Evolutionary conservation across 1,140 invertebrate species (phyloP).

Genomic region (Tetramorium parvispinum): DNA sequence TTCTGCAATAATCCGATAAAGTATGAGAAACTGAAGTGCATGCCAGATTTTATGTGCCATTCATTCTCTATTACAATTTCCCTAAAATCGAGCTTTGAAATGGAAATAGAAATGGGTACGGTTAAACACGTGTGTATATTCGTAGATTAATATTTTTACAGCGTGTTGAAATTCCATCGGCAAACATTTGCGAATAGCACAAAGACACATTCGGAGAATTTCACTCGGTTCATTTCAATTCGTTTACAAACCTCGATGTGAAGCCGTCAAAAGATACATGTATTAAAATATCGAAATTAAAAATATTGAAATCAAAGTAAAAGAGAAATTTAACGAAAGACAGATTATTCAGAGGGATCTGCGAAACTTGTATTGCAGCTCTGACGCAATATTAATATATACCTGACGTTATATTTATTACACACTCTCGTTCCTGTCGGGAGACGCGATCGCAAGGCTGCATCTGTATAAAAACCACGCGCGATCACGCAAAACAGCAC

Average conservation of each 20-base stretch:
- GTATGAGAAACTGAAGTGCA: neutral
- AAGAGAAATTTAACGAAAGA: neutral
- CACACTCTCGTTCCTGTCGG: neutral
- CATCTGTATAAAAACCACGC: neutral
- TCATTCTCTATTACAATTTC: neutral
- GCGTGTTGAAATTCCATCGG: conserved; percentile 2
- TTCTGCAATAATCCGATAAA: neutral
- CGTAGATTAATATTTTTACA: conserved; percentile 32
- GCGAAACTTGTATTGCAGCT: neutral
- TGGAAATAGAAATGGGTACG: neutral
- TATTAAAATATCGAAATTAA: neutral
- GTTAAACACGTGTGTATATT: neutral
- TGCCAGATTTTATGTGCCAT: neutral
- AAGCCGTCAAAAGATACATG: neutral
- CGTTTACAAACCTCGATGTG: neutral
- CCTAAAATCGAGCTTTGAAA: neutral
- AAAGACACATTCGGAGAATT: neutral
- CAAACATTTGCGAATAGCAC: conserved; percentile 17
- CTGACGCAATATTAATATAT: conserved; percentile 8
- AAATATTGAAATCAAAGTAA: neutral
- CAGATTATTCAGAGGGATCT: neutral
- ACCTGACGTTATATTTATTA: conserved; percentile 23
- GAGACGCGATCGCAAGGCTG: neutral
- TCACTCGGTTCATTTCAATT: neutral
- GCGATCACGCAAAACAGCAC: conserved; percentile 21